Base-by-base conservation (phyloP, 2,888 invertebrate genomes). In the Charanyca ferruginea region DNA sequence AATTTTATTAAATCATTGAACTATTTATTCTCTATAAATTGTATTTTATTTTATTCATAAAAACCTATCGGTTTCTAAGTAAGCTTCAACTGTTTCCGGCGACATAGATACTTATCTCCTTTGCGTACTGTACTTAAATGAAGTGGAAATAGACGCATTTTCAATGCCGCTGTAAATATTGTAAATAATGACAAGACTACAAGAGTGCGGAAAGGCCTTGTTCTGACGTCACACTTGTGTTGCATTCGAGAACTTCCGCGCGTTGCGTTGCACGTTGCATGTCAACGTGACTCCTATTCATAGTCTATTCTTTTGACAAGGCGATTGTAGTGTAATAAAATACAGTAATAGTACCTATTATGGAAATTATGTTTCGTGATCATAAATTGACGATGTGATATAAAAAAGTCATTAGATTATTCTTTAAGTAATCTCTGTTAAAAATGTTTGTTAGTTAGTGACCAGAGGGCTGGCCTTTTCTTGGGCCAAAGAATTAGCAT, bases 161-260 rank as follows among this genome's bases (percentile, higher is more conserved):
- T 62, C 48, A 66, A 61, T 60, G 68, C 25, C 66, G 58, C 49
- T 70, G 63, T 47, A 69, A 66, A 66, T 61, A 63, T 57, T 73
- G 60, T 51, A 52, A 65, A 55, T 59, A 55, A 54, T 23, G 47
- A 59, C 41, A 18, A 48, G 25, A n/a, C 28, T 63, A 22, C 51
- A 45, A 60, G 47, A 59, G 68, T 25, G 38, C 58, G 54, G 66
- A 75, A 72, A 79, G 64, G 41, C 79, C 79, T 81, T 62, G 82
- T 55, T 52, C 23, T 57, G 28, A 79, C 82, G 82, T 75, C 79
- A 54, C 25, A 35, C 35, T 42, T 16, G 52, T n/a, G 63, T 55
- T 57, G 54, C 65, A 58, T 49, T 57, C 38, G 8, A 61, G 54
- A 59, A 75, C 76, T 81, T 81, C 82, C 77, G 68, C 20, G 28